Evolutionary conservation across 2,797 vertebrate species (phyloP).

Genomic region (Enoplosus armatus): DNA sequence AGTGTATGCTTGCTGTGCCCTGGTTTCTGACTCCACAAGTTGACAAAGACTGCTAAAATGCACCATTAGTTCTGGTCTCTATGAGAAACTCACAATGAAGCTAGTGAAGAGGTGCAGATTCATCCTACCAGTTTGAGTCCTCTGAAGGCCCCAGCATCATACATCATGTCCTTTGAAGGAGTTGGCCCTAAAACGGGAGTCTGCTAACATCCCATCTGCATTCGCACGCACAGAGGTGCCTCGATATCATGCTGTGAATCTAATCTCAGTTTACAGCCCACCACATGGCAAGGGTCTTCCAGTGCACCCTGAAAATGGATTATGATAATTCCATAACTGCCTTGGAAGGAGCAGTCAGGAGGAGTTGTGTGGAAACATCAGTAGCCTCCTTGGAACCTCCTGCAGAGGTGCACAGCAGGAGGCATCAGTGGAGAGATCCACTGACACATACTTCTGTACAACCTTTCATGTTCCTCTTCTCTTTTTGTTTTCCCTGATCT

Average conservation of each 20-base stretch:
- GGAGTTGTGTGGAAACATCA: slow-evolving; percentile 55
- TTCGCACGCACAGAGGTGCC: slow-evolving; percentile 54
- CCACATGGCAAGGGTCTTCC: slow-evolving; percentile 55
- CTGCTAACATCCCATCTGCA: slow-evolving; percentile 37
- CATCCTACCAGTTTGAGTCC: not conserved
- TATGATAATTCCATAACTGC: slow-evolving; percentile 75
- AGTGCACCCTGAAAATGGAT: slow-evolving; percentile 75
- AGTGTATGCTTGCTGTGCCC: not conserved
- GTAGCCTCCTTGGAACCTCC: slow-evolving; percentile 51
- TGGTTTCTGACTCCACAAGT: slow-evolving; percentile 2
- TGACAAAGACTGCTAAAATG: not conserved
- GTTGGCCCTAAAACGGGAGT: slow-evolving; percentile 18
- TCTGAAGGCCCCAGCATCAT: slow-evolving; percentile 15
- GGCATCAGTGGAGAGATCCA: slow-evolving; percentile 40
- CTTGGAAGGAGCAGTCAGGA: slow-evolving; percentile 43
- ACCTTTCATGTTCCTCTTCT: slow-evolving; percentile 38
- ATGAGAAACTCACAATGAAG: slow-evolving; percentile 10
- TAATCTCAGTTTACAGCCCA: slow-evolving; percentile 77
- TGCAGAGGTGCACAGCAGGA: slow-evolving; percentile 59
- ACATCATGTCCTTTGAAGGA: slow-evolving; percentile 45
- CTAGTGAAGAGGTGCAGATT: not conserved
- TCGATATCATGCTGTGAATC: slow-evolving; percentile 68
- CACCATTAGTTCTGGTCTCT: not conserved
- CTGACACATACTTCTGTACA: slow-evolving; percentile 35
- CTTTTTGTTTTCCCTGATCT: slow-evolving; percentile 33